phyloP scores from a whole-genome alignment of 2,797 vertebrate species.

The Sarcoramphus papa region DNA sequence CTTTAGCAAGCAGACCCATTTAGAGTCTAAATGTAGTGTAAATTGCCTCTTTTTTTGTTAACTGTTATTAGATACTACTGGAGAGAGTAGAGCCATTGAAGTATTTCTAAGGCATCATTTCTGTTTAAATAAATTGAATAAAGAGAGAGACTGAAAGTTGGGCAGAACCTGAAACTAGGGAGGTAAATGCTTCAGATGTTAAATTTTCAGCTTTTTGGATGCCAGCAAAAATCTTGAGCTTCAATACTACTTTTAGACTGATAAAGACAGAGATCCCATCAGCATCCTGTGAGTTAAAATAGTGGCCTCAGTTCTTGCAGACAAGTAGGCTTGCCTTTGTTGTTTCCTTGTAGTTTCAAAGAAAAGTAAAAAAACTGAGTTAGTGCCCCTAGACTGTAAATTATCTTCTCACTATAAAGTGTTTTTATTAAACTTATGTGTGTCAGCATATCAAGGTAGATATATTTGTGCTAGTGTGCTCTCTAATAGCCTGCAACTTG shows the following conservation, averaged over 20 bases:
- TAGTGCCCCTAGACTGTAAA: background rate
- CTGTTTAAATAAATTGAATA: background rate
- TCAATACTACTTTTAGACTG: background rate
- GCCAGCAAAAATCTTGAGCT: background rate
- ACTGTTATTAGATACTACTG: background rate
- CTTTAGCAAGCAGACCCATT: background rate
- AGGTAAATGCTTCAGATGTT: background rate
- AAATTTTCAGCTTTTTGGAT: background rate
- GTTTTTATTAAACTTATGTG: background rate
- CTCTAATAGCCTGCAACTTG: background rate
- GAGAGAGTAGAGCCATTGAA: background rate
- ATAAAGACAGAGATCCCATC: background rate
- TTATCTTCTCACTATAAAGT: background rate
- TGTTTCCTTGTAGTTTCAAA: background rate
- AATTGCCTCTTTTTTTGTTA: background rate
- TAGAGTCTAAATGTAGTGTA: background rate
- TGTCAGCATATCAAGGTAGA: background rate
- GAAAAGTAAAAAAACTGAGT: background rate
- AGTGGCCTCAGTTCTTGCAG: background rate
- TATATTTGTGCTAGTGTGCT: background rate
- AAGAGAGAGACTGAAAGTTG: background rate
- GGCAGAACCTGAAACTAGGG: background rate
- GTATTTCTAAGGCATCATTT: background rate
- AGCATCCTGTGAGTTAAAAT: background rate
- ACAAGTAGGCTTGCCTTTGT: background rate